phyloP scores from a whole-genome alignment of 2,113 vertebrate genomes.

The Gnathonemus echidnorhynchus region DNA sequence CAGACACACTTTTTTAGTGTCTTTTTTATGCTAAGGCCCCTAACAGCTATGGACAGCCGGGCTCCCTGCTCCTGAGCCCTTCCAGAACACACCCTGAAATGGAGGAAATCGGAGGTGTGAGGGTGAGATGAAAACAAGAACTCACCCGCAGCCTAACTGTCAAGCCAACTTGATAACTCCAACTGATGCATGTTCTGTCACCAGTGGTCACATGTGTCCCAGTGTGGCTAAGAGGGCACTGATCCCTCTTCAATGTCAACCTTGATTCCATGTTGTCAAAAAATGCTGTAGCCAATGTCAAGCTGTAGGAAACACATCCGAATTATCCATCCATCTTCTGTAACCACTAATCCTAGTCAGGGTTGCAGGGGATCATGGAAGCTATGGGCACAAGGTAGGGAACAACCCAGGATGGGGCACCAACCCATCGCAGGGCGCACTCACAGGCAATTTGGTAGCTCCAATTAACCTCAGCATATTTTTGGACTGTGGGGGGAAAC shows the following conservation, averaged over 20 bases:
- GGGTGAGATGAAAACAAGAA: neutral
- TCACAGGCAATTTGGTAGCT: neutral
- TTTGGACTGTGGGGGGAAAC: neutral
- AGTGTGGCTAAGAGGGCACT: neutral
- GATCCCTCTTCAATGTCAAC: neutral
- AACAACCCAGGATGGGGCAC: neutral
- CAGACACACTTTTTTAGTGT: neutral
- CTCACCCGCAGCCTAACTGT: neutral
- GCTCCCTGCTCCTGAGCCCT: neutral
- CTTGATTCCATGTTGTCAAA: neutral
- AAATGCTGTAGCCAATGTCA: neutral
- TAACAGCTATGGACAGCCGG: neutral
- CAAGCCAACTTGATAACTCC: neutral
- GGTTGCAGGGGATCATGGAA: neutral
- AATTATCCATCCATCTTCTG: neutral
- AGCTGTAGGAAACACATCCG: neutral
- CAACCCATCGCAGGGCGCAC: neutral
- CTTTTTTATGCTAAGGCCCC: neutral
- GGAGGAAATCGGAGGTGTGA: neutral
- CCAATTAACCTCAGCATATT: neutral
- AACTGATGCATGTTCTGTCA: neutral
- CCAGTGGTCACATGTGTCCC: neutral
- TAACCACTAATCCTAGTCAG: neutral
- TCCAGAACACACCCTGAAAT: neutral
- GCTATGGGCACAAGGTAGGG: neutral